Evolutionary conservation across 2,113 vertebrate genomes (phyloP).

Genomic region (Proterorhinus semilunaris): DNA sequence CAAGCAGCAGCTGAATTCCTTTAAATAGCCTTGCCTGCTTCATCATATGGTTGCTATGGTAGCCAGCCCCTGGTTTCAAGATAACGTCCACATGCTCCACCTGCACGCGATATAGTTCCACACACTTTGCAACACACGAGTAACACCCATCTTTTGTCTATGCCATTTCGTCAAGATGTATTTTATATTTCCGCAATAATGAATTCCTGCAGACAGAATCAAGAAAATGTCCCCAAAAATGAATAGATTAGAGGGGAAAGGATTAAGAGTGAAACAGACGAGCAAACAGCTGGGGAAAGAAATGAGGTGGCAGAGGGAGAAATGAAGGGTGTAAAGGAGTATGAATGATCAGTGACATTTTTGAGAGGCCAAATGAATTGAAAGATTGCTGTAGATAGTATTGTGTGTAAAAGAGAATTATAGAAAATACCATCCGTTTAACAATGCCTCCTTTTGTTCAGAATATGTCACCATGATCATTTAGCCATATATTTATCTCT

Average conservation of each 20-base stretch:
- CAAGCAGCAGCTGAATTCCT: conserved; percentile 73
- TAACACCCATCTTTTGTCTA: conserved; percentile 20
- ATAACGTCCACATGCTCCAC: conserved; percentile 70
- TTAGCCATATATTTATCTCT: conserved; percentile 30
- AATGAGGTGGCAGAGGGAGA: conserved; percentile 48
- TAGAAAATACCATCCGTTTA: conserved; percentile 30
- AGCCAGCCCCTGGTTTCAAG: conserved; percentile 68
- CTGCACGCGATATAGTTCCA: conserved; percentile 59
- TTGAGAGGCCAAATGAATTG: conserved; percentile 21
- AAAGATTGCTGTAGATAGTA: conserved; percentile 28
- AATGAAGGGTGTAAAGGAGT: conserved; percentile 46
- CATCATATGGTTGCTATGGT: conserved; percentile 77
- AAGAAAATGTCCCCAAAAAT: conserved; percentile 15
- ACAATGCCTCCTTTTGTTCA: conserved; percentile 21
- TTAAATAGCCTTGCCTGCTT: conserved; percentile 75
- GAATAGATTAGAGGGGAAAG: conserved; percentile 12
- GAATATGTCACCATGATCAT: conserved; percentile 1
- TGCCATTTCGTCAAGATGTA: neutral
- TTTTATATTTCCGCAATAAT: conserved; percentile 21
- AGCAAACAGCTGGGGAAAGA: conserved; percentile 57
- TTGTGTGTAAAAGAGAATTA: conserved; percentile 6
- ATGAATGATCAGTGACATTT: conserved; percentile 50
- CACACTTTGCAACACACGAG: conserved; percentile 8
- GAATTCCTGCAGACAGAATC: conserved; percentile 11
- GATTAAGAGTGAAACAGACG: conserved; percentile 64